A percentile compares a stretch with the other conserved stretches of the same genome.
These are phyloP conservation scores for Recurvirostra avosetta DNA, from an alignment of 2,113 vertebrate genomes.

Conservation along the genomic window DNA sequence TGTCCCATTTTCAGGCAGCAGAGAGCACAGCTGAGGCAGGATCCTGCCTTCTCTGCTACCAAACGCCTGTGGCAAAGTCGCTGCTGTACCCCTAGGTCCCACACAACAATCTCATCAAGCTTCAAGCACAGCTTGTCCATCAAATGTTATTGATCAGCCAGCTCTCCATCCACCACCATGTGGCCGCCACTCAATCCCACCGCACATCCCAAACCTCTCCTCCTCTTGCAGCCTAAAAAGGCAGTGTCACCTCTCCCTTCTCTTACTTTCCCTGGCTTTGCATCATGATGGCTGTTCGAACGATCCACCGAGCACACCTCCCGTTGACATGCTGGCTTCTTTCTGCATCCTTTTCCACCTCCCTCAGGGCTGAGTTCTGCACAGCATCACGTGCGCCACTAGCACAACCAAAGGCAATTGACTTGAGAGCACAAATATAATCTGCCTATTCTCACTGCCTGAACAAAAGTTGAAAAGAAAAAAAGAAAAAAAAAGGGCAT, in stretches of 20 bases:
- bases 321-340: background rate
- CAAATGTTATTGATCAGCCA: background rate
- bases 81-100: background rate
- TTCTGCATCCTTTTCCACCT: background rate
- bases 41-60: background rate
- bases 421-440: background rate
- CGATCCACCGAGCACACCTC: background rate
- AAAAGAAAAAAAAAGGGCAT: background rate
- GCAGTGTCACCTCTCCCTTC: background rate
- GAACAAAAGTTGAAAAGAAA: background rate
- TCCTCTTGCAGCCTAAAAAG: background rate
- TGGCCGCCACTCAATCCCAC: background rate
- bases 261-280: background rate
- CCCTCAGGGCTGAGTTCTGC: background rate
- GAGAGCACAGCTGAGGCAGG: background rate
- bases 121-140: background rate
- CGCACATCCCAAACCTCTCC: background rate
- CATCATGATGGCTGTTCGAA: background rate
- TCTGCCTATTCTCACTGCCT: background rate
- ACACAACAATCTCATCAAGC: background rate
- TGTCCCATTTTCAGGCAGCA: background rate
- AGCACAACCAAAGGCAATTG: background rate
- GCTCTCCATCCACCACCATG: fast-evolving
- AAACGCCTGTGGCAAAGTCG: background rate
- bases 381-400: background rate